These are phyloP conservation scores for Cotesia typhae DNA, from an alignment of 1,140 invertebrate species.

Conservation along the genomic window DNA sequence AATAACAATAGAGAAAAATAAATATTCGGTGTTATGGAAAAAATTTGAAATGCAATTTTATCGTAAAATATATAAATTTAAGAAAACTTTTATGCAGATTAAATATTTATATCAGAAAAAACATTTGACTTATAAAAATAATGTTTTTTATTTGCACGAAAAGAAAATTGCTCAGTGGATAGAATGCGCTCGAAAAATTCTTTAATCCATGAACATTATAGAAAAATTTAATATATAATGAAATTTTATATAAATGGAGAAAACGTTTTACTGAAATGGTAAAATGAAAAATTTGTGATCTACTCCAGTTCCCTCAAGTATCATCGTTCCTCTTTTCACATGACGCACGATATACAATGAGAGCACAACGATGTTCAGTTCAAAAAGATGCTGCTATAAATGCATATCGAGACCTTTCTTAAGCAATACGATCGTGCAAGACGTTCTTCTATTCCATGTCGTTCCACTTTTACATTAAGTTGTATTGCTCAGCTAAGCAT, in stretches of 20 bases:
- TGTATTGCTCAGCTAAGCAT: neutral
- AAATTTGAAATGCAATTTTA: no score
- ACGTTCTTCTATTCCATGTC: constrained; percentile 17
- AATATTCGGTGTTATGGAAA: no score
- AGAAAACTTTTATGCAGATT: no score
- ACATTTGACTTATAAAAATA: no score
- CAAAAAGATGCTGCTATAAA: constrained; percentile 29
- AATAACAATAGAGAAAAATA: no score
- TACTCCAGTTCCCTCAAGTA: constrained; percentile 1
- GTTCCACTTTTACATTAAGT: constrained; percentile 17
- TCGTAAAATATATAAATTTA: no score
- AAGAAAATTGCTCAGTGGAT: no score
- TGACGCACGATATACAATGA: constrained; percentile 20
- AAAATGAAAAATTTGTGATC: constrained; percentile 23
- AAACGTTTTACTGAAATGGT: neutral
- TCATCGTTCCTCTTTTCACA: constrained; percentile 10
- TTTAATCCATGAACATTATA: no score
- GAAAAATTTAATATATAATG: no score
- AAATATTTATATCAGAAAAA: no score
- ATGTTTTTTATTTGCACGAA: no score
- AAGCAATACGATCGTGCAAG: constrained; percentile 31
- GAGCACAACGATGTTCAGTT: constrained; percentile 20
- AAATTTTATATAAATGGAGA: constrained; percentile 1
- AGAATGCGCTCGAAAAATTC: no score
- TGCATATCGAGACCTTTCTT: constrained; percentile 37